Evolutionary conservation across 2,113 vertebrate species (phyloP), one percentile per base, ranked within the genome.

Genomic region (Periophthalmus modestus): DNA sequence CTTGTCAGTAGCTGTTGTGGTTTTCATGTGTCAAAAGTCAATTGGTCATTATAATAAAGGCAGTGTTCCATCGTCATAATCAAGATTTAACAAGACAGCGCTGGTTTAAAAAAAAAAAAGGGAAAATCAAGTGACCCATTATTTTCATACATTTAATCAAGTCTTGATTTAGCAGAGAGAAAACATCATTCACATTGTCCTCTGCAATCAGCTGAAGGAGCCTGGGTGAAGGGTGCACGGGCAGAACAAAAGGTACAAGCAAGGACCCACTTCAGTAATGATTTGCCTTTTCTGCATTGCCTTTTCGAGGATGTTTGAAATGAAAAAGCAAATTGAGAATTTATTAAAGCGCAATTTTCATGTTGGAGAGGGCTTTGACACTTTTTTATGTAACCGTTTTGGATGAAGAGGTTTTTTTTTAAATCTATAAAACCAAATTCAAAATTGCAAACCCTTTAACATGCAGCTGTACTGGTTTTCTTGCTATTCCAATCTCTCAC

Each of bases 121-220:
- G 14, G 11, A 34, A 34, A 62, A 62, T 18, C 24, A 34, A 65
- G 62, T 18, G 15, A n/a, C 23, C 57, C 62, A 43, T 65, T 65
- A 39, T 39, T 65, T 65, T 65, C 18, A 39, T 39, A 65, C 62
- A 39, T 65, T 65, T 65, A 65, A 65, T 65, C 62, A 65, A 43
- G 62, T 18, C 24, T 34, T 18, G 59, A 61, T 28, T 61, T 61
- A 15, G 23, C 14, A 12, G 58, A 61, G 23, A 62, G 59, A 14
- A 65, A 65, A 65, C 62, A 39, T 39, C 33, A 34, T 62, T 62
- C 16, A 5, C 24, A 62, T 34, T 62, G 33, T n/a, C 62, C 62
- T 65, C 36, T 65, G 34, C 62, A 65, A 65, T 65, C 62, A 65
- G 62, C 62, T 39, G 33, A 65, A 65, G 62, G 62, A 65, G 33